Evolutionary conservation across 2,888 invertebrate genomes (phyloP), one percentile per base, ranked within the genome.

Genomic region (Julus scandinavius): DNA sequence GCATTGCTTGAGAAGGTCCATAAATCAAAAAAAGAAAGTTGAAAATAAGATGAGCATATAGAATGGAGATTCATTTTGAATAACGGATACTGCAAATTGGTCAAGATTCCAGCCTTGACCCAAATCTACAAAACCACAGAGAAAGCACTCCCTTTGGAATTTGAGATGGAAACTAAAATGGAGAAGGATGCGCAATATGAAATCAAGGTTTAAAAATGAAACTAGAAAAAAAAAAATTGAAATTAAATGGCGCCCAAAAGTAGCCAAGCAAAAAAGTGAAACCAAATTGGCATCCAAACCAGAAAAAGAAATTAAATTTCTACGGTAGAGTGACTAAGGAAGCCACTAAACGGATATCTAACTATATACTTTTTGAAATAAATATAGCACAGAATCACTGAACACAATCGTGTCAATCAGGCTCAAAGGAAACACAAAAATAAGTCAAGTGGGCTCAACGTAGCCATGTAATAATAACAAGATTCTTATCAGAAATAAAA

Each of bases 21-120:
- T 58, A 17, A 58, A 58, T 58, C 58, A 15, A 58, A 58, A n/a
- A 45, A 45, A 45, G 5, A 45, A 45, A 7, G 45, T 7, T 45
- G 45, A 45, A 7, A 45, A 45, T 45, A 45, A 45, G 45, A 45
- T 45, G 45, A 7, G 45, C 29, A 7, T 45, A 7, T 45, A 7
- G 45, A 7, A 2, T 45, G 45, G 1, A 45, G 45, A 45, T 45
- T 45, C 45, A 5, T 58, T 5, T 17, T 13, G 58, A 58, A 58
- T 5, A 58, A 17, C 58, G 58, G 58, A 58, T 58, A n/a, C n/a
- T 58, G 58, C 58, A 58, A 58, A 58, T 58, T 58, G 58, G 58
- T 58, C 58, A 58, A 58, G 58, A 58, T 58, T 58, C n/a, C 5
- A 58, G 58, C 58, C 58, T 58, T 58, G 58, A 58, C 58, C 58